phyloP scores from a whole-genome alignment of 2,888 invertebrate species.

The Dynastes maya region DNA sequence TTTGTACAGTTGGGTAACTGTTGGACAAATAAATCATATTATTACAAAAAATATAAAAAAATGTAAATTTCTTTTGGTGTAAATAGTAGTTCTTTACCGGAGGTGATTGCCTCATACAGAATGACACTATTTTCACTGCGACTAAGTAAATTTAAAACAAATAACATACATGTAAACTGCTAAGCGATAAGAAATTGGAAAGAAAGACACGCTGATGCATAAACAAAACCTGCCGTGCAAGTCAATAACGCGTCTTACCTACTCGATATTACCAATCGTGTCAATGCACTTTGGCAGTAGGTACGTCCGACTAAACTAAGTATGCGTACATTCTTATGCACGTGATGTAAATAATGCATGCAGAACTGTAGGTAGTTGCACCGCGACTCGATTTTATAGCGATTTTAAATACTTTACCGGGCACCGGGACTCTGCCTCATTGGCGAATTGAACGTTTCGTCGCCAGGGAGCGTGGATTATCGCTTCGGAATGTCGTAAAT shows the following conservation, averaged over 20 bases:
- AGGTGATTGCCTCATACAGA: no score
- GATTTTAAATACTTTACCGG: constrained; percentile 7
- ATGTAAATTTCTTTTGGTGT: no score
- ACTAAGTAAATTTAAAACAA: background rate
- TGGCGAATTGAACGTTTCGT: background rate
- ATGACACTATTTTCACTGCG: background rate
- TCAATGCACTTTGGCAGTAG: constrained; percentile 12
- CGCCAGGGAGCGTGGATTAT: background rate
- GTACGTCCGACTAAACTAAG: background rate
- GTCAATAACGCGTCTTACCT: constrained; percentile 5
- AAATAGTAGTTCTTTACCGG: no score
- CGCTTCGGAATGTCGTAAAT: background rate
- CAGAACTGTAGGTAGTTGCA: background rate
- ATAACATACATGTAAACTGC: background rate
- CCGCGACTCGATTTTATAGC: background rate
- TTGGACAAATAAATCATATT: no score
- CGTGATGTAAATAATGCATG: constrained; percentile 11
- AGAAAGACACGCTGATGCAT: background rate
- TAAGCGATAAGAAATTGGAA: background rate
- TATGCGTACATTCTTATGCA: background rate
- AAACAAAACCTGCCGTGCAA: background rate
- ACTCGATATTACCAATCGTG: constrained; percentile 15
- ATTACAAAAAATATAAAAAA: no score
- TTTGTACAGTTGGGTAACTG: no score
- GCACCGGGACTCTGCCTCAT: background rate